Evolutionary conservation across 1,140 invertebrate genomes (phyloP).

Genomic region (Lasioglossum albipes): DNA sequence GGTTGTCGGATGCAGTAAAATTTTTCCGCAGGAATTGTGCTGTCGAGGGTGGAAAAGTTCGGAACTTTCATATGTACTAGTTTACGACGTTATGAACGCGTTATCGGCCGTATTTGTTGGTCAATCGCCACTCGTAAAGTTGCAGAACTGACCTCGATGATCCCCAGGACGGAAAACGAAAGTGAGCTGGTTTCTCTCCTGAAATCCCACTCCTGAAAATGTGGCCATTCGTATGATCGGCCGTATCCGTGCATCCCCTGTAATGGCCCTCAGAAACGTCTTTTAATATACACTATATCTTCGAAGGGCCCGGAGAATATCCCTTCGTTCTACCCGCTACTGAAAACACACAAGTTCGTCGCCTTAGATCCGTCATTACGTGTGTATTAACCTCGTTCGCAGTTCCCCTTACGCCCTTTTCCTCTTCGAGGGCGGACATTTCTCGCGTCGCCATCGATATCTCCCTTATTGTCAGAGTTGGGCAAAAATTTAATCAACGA

Average conservation of each 20-base stretch:
- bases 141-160: slow-evolving; percentile 33
- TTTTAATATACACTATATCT: slow-evolving; percentile 81
- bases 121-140: slow-evolving; percentile 22
- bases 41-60: background rate
- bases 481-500: too few relatives aligned
- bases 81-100: background rate
- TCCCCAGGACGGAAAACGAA: slow-evolving; percentile 41
- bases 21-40: background rate
- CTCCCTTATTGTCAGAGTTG: background rate
- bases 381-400: slow-evolving; percentile 24
- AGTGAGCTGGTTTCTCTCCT: slow-evolving; percentile 55
- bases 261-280: slow-evolving; percentile 73
- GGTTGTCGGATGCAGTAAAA: background rate
- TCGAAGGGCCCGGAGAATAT: slow-evolving; percentile 69
- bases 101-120: background rate
- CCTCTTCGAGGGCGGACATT: background rate
- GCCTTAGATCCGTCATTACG: slow-evolving; percentile 66
- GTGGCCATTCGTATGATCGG: slow-evolving; percentile 80
- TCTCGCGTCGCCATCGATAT: background rate
- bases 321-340: slow-evolving; percentile 22
- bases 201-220: slow-evolving; percentile 76
- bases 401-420: background rate
- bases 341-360: slow-evolving; percentile 42
- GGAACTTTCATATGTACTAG: background rate
- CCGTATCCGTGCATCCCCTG: slow-evolving; percentile 67